Conservation (phyloP, 1,140 invertebrate species). For the Drosophila nigrodunni region DNA sequence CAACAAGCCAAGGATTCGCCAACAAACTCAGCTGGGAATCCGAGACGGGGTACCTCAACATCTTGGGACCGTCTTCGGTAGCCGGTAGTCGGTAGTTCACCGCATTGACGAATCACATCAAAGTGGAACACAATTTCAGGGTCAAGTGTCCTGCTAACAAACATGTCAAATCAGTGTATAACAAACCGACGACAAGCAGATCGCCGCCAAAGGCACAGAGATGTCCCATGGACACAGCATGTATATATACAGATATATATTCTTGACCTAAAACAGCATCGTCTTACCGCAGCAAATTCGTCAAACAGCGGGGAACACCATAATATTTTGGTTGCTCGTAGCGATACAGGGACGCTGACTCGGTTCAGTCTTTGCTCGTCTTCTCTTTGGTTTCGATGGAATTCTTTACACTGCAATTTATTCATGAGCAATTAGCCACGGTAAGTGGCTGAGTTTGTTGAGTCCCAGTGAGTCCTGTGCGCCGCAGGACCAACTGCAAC, state of each 20-base stretch:
- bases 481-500: slow-evolving; percentile 61
- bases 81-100: slow-evolving; percentile 70
- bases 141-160: slow-evolving; percentile 70
- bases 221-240: background rate
- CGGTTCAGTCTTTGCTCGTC: background rate
- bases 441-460: slow-evolving; percentile 68
- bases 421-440: slow-evolving; percentile 77
- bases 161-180: slow-evolving; percentile 73
- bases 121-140: slow-evolving; percentile 78
- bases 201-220: slow-evolving; percentile 59
- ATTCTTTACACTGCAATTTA: slow-evolving; percentile 64
- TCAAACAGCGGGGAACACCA: slow-evolving; percentile 79
- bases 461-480: slow-evolving; percentile 41
- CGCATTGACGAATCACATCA: slow-evolving; percentile 84
- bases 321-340: slow-evolving; percentile 82
- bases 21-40: slow-evolving; percentile 81
- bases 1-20: slow-evolving; percentile 63
- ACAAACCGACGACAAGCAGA: slow-evolving; percentile 63
- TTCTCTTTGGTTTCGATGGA: slow-evolving; percentile 53
- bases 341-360: slow-evolving; percentile 2
- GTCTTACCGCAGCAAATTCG: slow-evolving; percentile 81
- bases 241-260: background rate
- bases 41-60: background rate
- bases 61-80: slow-evolving; percentile 49
- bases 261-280: slow-evolving; percentile 60